A percentile compares a stretch with the other conserved stretches of the same genome.
phyloP scores from a whole-genome alignment of 2,888 invertebrate species.

The Tiphia femorata region DNA sequence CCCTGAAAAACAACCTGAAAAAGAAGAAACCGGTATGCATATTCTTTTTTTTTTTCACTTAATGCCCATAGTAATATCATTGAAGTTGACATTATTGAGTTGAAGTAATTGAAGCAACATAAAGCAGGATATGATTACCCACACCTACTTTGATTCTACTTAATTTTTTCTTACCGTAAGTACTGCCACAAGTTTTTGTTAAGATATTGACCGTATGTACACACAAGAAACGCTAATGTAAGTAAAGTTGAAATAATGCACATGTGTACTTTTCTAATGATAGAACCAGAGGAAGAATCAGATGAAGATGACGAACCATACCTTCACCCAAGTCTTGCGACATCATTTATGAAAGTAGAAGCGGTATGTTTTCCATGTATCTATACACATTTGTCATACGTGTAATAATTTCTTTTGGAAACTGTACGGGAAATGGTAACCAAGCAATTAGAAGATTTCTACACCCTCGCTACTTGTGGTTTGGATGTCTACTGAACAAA shows the following conservation, averaged over 20 bases:
- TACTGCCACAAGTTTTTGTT: conserved; percentile 46
- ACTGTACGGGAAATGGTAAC: conserved; percentile 14
- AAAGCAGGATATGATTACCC: conserved; percentile 61
- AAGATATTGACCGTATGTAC: conserved; percentile 28
- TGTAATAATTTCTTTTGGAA: conserved; percentile 21
- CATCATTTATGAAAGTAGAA: conserved; percentile 74
- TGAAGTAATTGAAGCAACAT: conserved; percentile 56
- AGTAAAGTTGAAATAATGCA: conserved; percentile 5
- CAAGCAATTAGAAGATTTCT: conserved; percentile 18
- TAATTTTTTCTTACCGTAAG: conserved; percentile 61
- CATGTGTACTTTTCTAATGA: conserved; percentile 34
- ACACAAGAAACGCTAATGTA: conserved; percentile 23
- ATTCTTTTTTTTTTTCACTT: conserved; percentile 37
- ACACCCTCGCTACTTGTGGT: conserved; percentile 9
- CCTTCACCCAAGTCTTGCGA: conserved; percentile 84
- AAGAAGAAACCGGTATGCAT: conserved; percentile 67
- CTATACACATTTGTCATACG: conserved; percentile 10
- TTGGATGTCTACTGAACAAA: conserved; percentile 12
- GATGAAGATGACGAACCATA: conserved; percentile 78
- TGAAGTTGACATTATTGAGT: conserved; percentile 51
- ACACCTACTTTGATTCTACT: conserved; percentile 64
- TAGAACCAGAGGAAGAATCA: conserved; percentile 68
- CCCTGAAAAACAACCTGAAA: conserved; percentile 67
- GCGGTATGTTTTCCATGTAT: conserved; percentile 76
- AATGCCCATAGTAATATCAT: conserved; percentile 43